Evolutionary conservation across 2,113 vertebrate species (phyloP), one percentile per base, ranked within the genome.

Genomic region (Catharus bicknelli): DNA sequence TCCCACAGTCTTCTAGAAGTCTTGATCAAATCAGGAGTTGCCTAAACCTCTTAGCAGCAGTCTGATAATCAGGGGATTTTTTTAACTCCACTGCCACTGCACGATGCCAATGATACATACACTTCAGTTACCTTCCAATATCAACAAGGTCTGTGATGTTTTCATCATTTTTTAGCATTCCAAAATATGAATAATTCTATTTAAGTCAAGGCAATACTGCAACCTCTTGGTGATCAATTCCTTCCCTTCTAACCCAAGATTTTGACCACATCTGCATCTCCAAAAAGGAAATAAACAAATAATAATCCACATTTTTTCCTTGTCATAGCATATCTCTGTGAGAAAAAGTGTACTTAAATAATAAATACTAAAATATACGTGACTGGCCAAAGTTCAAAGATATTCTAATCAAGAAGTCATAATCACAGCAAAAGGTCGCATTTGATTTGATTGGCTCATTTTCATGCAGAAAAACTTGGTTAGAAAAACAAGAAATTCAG

Each of bases 381-480:
- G 68, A 90, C 32, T 86, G 91, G 30, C 72, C 78, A 64, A 94
- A 93, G 90, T 90, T 94, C 72, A 94, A 77, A 94, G 48, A 85
- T 27, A 80, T 83, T 76, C 64, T 88, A 88, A 96, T 93, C 79
- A 95, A 93, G 85, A 59, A 94, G 29, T 81, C 45, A 83, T 92
- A 90, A 95, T 91, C 79, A 94, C 59, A 36, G 82, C 70, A 83
- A 95, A 94, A 94, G 91, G 91, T 93, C 40, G 0, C 36, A 94
- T 93, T 90, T 95, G 92, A 94, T 94, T 93, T 94, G 75, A 77
- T 42, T 83, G 87, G 68, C 48, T 95, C 70, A 95, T 88, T 96
- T 95, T 94, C 72, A 93, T 77, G 67, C 36, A 70, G 48, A 57
- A 93, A 90, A 92, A 86, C 74, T 8, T 86, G 72, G 75, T 83